phyloP scores from a whole-genome alignment of 2,888 invertebrate genomes.

The Abrostola triplasia region DNA sequence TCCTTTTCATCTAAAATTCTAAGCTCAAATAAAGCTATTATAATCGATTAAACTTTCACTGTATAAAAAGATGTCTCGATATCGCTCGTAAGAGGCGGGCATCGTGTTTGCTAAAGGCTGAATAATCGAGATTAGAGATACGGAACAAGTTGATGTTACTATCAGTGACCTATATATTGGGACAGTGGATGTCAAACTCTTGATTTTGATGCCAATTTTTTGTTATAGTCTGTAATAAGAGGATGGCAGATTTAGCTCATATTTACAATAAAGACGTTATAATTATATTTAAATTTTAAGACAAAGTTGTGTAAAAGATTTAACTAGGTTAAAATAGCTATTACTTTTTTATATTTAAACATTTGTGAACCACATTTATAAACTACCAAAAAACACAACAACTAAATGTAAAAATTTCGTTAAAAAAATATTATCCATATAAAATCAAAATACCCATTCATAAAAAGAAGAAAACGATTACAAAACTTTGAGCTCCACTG shows the following conservation, averaged over 20 bases:
- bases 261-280: background rate
- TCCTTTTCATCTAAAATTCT: background rate
- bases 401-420: too few species aligned
- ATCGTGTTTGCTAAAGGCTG: constrained; percentile 56
- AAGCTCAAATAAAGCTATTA: constrained; percentile 30
- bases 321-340: too few species aligned
- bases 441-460: too few species aligned
- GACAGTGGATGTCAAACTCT: constrained; percentile 49
- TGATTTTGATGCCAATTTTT: background rate
- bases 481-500: constrained; percentile 55
- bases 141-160: constrained; percentile 58
- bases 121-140: constrained; percentile 61
- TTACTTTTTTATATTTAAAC: too few species aligned
- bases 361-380: too few species aligned
- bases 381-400: too few species aligned
- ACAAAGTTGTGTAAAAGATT: too few species aligned
- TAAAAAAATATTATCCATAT: too few species aligned
- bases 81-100: constrained; percentile 27
- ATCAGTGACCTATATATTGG: constrained; percentile 61
- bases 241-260: background rate
- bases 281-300: too few species aligned
- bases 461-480: constrained; percentile 11
- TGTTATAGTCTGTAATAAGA: background rate
- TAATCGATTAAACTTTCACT: constrained; percentile 55
- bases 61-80: constrained; percentile 40